phyloP scores from a whole-genome alignment of 2,888 invertebrate genomes.

The Dasypogon diadema region DNA sequence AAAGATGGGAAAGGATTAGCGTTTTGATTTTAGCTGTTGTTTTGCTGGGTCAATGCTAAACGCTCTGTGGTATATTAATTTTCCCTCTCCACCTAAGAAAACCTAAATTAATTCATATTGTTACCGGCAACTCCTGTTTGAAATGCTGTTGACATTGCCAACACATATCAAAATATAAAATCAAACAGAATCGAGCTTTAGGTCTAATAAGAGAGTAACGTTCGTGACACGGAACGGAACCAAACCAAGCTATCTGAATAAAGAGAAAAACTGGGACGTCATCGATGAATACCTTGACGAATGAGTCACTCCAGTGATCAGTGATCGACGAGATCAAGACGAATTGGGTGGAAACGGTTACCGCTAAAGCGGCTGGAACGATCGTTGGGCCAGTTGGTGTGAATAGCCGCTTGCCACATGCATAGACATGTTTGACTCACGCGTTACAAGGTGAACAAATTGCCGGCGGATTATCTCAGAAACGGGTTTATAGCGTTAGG shows the following conservation, averaged over 20 bases:
- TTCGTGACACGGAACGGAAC: no score
- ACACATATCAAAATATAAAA: no score
- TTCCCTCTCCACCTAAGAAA: no score
- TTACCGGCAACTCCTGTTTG: no score
- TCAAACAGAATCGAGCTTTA: no score
- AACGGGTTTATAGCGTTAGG: constrained; percentile 31
- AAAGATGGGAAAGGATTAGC: no score
- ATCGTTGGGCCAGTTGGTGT: not conserved
- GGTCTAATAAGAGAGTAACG: no score
- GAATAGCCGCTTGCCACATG: not conserved
- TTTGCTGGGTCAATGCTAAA: no score
- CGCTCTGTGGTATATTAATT: no score
- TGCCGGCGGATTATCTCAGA: constrained; percentile 21
- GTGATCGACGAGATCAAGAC: not conserved
- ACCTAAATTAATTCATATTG: no score
- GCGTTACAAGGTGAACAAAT: not conserved
- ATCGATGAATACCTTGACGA: not conserved
- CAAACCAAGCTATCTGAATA: not conserved
- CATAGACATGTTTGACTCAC: constrained; percentile 22
- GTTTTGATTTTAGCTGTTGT: no score
- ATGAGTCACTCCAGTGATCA: not conserved
- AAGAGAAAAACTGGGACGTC: not conserved
- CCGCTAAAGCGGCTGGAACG: not conserved
- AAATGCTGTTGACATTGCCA: no score
- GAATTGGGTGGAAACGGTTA: not conserved